phyloP scores from a whole-genome alignment of 2,888 invertebrate species.

The Amiota mariae region DNA sequence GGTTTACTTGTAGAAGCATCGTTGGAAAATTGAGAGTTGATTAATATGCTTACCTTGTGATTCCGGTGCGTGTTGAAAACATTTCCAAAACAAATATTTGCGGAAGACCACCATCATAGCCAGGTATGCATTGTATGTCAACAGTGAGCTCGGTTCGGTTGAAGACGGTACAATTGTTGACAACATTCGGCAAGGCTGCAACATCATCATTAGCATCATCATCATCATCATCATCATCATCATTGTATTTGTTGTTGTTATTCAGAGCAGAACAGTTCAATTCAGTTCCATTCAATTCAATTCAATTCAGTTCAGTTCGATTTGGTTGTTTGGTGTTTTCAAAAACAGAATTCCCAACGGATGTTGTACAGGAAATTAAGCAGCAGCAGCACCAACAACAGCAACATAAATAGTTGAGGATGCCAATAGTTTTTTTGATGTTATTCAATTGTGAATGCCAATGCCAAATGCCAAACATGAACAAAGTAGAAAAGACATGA shows the following conservation, averaged over 20 bases:
- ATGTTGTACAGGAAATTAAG: slow-evolving; percentile 53
- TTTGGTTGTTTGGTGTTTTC: no score
- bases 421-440: no score
- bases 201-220: slow-evolving; percentile 28
- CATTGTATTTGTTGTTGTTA: slow-evolving; percentile 37
- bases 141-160: slow-evolving; percentile 90
- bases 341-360: slow-evolving; percentile 18
- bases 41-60: slow-evolving; percentile 72
- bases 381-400: slow-evolving; percentile 39
- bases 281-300: no score
- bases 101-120: slow-evolving; percentile 91
- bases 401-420: not conserved
- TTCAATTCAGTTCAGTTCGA: no score
- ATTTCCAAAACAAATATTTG: slow-evolving; percentile 89
- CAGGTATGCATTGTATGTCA: slow-evolving; percentile 86
- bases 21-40: slow-evolving; percentile 49
- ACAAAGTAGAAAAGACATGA: slow-evolving; percentile 16
- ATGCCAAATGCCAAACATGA: slow-evolving; percentile 10
- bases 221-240: slow-evolving; percentile 26
- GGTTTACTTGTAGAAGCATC: not conserved
- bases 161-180: slow-evolving; percentile 87
- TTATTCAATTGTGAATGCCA: slow-evolving; percentile 22
- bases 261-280: no score
- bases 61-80: slow-evolving; percentile 75
- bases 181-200: slow-evolving; percentile 87